Percentiles rank a stretch among this genome's conserved stretches.
Conservation (phyloP, 1,140 invertebrate genomes). For the Papilio xuthus region DNA sequence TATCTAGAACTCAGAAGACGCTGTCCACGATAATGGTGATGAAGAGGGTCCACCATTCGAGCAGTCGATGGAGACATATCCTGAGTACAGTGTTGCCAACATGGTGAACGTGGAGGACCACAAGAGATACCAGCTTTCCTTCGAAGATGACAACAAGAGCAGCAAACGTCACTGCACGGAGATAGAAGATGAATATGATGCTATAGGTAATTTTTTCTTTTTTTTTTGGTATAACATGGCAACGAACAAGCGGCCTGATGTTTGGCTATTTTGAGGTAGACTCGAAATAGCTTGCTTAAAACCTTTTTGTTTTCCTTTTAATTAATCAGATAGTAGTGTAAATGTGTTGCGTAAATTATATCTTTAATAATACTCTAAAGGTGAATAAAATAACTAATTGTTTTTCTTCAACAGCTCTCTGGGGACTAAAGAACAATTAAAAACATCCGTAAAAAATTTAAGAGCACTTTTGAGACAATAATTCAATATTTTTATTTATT, state of each 20-base stretch:
- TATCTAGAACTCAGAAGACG: conserved; percentile 57
- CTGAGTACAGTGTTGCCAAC: conserved; percentile 49
- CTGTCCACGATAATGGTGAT: conserved; percentile 39
- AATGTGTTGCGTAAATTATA: not conserved
- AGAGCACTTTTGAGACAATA: not conserved
- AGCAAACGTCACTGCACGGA: conserved; percentile 59
- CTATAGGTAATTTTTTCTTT: conserved; percentile 57
- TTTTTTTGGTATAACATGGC: not conserved
- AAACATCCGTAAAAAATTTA: not conserved
- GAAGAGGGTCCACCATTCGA: conserved; percentile 50
- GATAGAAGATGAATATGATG: conserved; percentile 71
- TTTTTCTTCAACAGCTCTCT: not conserved
- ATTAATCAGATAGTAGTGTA: not conserved
- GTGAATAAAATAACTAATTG: not conserved
- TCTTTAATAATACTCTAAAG: conserved; percentile 3
- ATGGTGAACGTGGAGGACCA: conserved; percentile 47
- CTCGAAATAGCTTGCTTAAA: too few relatives aligned
- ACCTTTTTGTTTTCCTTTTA: not conserved
- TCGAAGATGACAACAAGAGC: conserved; percentile 51
- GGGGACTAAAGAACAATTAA: not conserved
- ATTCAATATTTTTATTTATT: too few relatives aligned
- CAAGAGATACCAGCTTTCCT: conserved; percentile 46
- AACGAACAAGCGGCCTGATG: not conserved
- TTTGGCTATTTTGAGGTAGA: too few relatives aligned
- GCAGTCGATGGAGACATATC: conserved; percentile 43